phyloP scores from a whole-genome alignment of 2,113 vertebrate species.

The Lipophrys pholis region DNA sequence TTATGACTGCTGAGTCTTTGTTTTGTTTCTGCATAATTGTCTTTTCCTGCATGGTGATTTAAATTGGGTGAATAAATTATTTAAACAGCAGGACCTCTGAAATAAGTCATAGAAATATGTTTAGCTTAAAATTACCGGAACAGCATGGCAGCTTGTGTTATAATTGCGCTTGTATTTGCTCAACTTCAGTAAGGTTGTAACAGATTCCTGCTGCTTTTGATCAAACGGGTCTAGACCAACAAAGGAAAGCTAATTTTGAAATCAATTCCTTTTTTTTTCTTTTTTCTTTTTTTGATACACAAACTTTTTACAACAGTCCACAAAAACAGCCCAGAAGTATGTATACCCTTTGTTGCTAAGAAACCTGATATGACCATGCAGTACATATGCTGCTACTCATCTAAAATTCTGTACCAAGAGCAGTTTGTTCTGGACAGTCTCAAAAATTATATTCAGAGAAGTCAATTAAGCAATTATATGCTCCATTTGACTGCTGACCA shows the following conservation, averaged over 20 bases:
- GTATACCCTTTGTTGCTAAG: not conserved
- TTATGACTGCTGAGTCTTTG: too few relatives aligned
- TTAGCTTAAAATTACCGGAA: not conserved
- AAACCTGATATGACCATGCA: not conserved
- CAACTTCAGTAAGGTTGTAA: not conserved
- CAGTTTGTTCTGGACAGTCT: slow-evolving; percentile 24
- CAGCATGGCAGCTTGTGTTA: not conserved
- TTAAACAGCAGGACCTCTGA: not conserved
- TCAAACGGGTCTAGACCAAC: not conserved
- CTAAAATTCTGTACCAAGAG: not conserved
- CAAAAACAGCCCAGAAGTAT: not conserved
- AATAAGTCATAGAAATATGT: not conserved
- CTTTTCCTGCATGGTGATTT: too few relatives aligned
- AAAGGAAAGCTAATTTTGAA: not conserved
- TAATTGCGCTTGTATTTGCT: not conserved
- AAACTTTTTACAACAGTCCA: too few relatives aligned
- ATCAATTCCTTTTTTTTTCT: too few relatives aligned
- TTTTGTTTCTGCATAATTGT: too few relatives aligned
- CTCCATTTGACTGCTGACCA: slow-evolving; percentile 59
- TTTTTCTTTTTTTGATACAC: too few relatives aligned
- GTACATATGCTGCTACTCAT: not conserved
- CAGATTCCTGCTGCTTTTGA: not conserved
- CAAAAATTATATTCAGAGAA: slow-evolving; percentile 50
- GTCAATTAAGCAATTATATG: slow-evolving; percentile 68
- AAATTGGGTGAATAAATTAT: too few relatives aligned